Conservation (phyloP, 1,140 invertebrate species). For the Drosophila biarmipes region DNA sequence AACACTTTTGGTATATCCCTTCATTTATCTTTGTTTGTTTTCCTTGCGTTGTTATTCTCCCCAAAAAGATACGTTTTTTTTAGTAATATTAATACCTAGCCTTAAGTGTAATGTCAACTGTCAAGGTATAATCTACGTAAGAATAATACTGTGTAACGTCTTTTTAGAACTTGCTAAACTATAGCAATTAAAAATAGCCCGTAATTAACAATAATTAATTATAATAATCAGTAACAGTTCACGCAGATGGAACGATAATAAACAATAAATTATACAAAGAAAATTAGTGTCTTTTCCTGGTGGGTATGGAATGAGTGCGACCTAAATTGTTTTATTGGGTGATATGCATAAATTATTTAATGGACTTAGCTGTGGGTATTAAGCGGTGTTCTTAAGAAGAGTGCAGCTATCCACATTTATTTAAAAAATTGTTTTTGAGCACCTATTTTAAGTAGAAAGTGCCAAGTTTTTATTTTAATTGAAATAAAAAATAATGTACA, state of each 20-base stretch:
- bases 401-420: neutral
- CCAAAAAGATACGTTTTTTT: conserved; percentile 14
- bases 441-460: neutral
- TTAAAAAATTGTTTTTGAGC: neutral
- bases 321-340: neutral
- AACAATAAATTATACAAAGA: conserved; percentile 43
- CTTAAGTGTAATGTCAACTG: conserved; percentile 33
- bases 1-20: conserved; percentile 61
- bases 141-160: conserved; percentile 61
- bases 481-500: no score
- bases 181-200: conserved; percentile 63
- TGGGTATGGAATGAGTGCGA: neutral
- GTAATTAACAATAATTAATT: conserved; percentile 71
- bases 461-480: no score
- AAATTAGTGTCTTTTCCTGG: neutral
- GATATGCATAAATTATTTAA: neutral
- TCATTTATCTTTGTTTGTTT: conserved; percentile 13
- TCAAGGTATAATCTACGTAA: conserved; percentile 39
- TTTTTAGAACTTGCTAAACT: conserved; percentile 53
- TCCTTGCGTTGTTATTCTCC: conserved; percentile 33
- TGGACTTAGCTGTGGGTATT: no score
- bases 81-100: conserved; percentile 15
- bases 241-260: conserved; percentile 33
- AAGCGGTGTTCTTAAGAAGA: neutral
- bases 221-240: conserved; percentile 46